Base-by-base conservation (phyloP, 2,797 vertebrate genomes). In the Myripristis jacobus region DNA sequence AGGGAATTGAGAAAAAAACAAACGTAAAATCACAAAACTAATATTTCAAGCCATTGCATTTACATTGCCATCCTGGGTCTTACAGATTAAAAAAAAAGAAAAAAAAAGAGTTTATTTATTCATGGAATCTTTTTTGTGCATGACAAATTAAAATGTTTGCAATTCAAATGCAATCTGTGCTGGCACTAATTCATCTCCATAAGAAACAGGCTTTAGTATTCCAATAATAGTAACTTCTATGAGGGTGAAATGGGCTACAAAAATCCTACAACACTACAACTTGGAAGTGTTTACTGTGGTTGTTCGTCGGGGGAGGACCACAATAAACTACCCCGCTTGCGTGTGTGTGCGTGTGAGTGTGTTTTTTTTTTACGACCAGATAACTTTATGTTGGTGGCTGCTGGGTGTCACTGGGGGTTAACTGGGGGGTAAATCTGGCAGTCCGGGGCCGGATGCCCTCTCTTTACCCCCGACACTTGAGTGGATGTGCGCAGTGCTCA, bases 401-500 rank as follows among this genome's bases (percentile, higher is more conserved):
- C 2, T 31, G 8, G 48, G 66, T 53, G 56, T 50, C 58, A 43
- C 38, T 12, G 51, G 73, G 25, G 66, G 68, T 66, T 73, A 74
- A 55, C 29, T 25, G 41, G 8, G 21, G 38, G 47, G 2, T 56
- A 41, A 8, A 43, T 21, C 27, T 11, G 3, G 36, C 36, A 36
- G 4, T 0, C 27, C 55, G 34, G 72, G 29, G 34, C 19, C 34
- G 34, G 55, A 22, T 19, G 77, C 63, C 70, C 74, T 56, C 74
- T 66, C 53, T 56, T 53, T 65, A 48, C 65, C 57, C 73, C 51
- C 53, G 34, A 38, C 74, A 60, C 50, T 10, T 36, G 3, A 15
- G 61, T 60, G 59, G 59, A 63, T 38, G 80, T 64, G 84, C 57
- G 88, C 85, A 87, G 85, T 54, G 77, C 52, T 69, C 16, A 71